phyloP scores from a whole-genome alignment of 2,888 invertebrate species.

The Tupiocoris notatus region DNA sequence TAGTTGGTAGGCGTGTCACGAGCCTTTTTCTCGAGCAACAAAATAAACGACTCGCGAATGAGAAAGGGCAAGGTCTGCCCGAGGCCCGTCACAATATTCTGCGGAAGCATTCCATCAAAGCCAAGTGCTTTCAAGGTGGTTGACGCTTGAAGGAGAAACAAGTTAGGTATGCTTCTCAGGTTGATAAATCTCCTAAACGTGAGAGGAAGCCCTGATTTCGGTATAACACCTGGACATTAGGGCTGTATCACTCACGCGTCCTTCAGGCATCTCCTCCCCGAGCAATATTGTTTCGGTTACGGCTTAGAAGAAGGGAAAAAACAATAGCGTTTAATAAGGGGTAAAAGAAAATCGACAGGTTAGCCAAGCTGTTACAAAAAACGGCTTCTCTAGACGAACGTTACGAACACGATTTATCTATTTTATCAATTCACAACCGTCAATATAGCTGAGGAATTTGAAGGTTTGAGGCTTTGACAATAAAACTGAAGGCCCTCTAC shows the following conservation, averaged over 20 bases:
- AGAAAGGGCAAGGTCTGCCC: not conserved
- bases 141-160: conserved; percentile 7
- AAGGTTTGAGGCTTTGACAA: too few species aligned
- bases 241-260: not conserved
- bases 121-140: not conserved
- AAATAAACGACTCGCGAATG: conserved; percentile 1
- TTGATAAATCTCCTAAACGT: conserved; percentile 30
- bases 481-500: too few species aligned
- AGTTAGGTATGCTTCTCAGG: conserved; percentile 34
- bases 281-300: not conserved
- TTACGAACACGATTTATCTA: too few species aligned
- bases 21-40: not conserved
- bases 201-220: conserved; percentile 21
- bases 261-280: not conserved
- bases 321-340: too few species aligned
- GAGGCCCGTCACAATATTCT: conserved; percentile 5
- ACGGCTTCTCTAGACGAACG: too few species aligned
- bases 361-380: too few species aligned
- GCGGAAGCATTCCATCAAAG: conserved; percentile 9
- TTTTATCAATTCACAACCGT: too few species aligned
- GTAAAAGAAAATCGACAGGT: too few species aligned
- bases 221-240: conserved; percentile 31
- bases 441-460: too few species aligned
- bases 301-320: not conserved
- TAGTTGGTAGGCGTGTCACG: too few species aligned